These are phyloP conservation scores for Eciton burchellii DNA, from an alignment of 1,140 invertebrate species.

Conservation along the genomic window DNA sequence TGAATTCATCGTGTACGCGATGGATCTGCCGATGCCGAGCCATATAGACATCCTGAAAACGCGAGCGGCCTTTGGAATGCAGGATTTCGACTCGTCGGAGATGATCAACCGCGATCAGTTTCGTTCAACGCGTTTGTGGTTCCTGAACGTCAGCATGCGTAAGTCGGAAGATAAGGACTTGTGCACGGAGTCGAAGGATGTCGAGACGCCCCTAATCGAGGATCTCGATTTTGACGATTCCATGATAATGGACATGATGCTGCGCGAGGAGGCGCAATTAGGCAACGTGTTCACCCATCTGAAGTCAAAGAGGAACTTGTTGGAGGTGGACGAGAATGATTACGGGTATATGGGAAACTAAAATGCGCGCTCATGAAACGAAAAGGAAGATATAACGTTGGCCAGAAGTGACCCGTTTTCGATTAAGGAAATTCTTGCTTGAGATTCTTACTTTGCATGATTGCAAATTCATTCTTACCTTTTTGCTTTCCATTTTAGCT, in stretches of 20 bases:
- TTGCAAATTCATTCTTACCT: background rate
- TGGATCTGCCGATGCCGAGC: constrained; percentile 85
- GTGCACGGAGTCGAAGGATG: too few relatives aligned
- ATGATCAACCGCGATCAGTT: constrained; percentile 81
- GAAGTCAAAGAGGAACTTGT: background rate
- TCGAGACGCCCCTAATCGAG: background rate
- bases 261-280: background rate
- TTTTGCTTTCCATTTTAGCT: background rate
- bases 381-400: background rate
- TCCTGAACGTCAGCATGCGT: constrained; percentile 68
- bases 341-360: background rate
- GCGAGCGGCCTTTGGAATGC: constrained; percentile 82
- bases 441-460: background rate
- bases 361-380: background rate
- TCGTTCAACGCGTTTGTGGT: constrained; percentile 85
- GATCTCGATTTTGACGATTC: background rate
- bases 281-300: background rate
- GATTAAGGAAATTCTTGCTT: background rate
- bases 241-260: background rate
- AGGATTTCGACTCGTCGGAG: constrained; percentile 83
- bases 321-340: background rate
- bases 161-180: too few relatives aligned
- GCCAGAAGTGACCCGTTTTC: background rate
- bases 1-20: constrained; percentile 87
- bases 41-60: constrained; percentile 84